Conservation (phyloP, 2,113 vertebrate species). For the Tautogolabrus adspersus region DNA sequence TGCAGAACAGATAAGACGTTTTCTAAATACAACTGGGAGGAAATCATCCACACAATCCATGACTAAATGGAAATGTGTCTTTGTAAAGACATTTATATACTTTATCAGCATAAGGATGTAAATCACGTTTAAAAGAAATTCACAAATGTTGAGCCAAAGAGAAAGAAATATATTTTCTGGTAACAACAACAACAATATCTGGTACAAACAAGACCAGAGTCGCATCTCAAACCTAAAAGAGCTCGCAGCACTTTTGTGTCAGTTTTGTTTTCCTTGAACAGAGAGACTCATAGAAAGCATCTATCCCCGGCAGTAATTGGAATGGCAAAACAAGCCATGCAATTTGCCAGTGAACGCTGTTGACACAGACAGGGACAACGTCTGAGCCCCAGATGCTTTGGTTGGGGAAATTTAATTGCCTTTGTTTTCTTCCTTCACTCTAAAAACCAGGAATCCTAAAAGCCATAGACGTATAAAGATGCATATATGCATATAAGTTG, state of each 20-base stretch:
- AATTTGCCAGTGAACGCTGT: constrained; percentile 50
- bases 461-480: neutral
- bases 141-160: neutral
- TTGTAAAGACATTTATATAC: constrained; percentile 14
- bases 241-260: constrained; percentile 29
- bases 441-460: constrained; percentile 7
- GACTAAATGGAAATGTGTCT: constrained; percentile 9
- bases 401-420: constrained; percentile 26
- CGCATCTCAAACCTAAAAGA: constrained; percentile 18
- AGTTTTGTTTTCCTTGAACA: constrained; percentile 44
- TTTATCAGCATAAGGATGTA: neutral
- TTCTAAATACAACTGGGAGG: neutral
- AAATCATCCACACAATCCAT: neutral
- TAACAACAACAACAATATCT: constrained; percentile 1
- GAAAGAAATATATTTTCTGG: neutral
- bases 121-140: neutral
- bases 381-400: constrained; percentile 39
- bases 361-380: constrained; percentile 30
- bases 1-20: neutral
- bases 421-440: constrained; percentile 40
- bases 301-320: constrained; percentile 50
- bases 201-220: constrained; percentile 8
- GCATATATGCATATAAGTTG: neutral
- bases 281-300: constrained; percentile 27
- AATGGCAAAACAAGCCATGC: constrained; percentile 58